These are phyloP conservation scores for Zelleria hepariella DNA, from an alignment of 2,888 invertebrate genomes.

Conservation along the genomic window DNA sequence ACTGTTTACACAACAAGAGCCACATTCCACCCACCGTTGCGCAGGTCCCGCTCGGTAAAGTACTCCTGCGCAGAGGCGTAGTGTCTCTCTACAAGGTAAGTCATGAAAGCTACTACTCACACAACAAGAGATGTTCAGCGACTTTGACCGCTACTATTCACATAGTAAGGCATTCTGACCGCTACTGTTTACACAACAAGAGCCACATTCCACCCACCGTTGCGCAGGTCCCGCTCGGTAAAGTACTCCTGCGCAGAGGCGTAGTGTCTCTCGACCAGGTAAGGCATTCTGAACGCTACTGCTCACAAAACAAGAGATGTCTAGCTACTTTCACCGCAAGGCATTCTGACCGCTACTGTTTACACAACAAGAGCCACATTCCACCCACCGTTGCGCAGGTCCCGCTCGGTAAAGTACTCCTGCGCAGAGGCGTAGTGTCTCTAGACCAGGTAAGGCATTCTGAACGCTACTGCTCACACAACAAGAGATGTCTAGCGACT, in stretches of 20 bases:
- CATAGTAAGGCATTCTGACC: too few species aligned
- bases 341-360: too few species aligned
- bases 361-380: not conserved
- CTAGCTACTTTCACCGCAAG: too few species aligned
- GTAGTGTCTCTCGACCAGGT: slow-evolving; percentile 89
- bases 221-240: slow-evolving; percentile 81
- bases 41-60: slow-evolving; percentile 84
- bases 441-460: slow-evolving; percentile 92
- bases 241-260: slow-evolving; percentile 80
- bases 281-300: too few species aligned
- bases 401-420: slow-evolving; percentile 85
- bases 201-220: slow-evolving; percentile 31
- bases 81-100: slow-evolving; percentile 90
- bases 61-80: slow-evolving; percentile 81
- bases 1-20: too few species aligned
- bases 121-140: slow-evolving; percentile 85
- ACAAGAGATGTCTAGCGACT: too few species aligned
- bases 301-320: too few species aligned
- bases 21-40: slow-evolving; percentile 36
- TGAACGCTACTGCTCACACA: too few species aligned
- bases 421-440: slow-evolving; percentile 82
- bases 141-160: too few species aligned
- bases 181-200: too few species aligned
- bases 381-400: slow-evolving; percentile 67
- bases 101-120: slow-evolving; percentile 94